These are phyloP conservation scores for Eupithecia inturbata DNA, from an alignment of 2,888 invertebrate species.

Conservation along the genomic window DNA sequence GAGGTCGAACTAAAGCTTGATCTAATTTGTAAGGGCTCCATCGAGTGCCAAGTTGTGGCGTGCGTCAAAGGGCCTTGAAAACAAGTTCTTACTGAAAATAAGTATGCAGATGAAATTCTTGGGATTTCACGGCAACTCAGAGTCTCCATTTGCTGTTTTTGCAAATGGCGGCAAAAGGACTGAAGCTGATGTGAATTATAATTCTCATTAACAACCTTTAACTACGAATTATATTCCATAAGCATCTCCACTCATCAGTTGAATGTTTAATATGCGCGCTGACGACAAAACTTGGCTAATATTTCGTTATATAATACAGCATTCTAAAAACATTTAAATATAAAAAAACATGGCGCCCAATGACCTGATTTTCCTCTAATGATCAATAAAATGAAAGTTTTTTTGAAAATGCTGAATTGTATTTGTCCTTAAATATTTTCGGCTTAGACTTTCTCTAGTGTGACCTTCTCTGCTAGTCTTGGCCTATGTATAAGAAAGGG, in stretches of 20 bases:
- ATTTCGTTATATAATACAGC: neutral
- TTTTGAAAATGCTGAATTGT: neutral
- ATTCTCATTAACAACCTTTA: neutral
- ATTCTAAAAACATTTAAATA: neutral
- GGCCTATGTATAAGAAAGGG: too few species aligned
- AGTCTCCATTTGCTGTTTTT: neutral
- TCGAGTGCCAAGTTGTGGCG: constrained; percentile 67
- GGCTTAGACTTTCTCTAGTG: too few species aligned
- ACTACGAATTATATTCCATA: too few species aligned
- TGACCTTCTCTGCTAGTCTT: too few species aligned
- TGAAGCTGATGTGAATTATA: neutral
- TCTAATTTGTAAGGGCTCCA: constrained; percentile 68
- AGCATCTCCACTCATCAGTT: too few species aligned
- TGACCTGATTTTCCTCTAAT: neutral
- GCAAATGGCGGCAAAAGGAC: constrained; percentile 14
- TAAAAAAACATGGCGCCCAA: neutral
- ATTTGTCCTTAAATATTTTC: neutral
- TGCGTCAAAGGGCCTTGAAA: constrained; percentile 59
- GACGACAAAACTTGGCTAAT: too few species aligned
- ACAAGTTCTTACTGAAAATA: constrained; percentile 45
- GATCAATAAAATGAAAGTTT: neutral
- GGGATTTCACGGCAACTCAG: constrained; percentile 33
- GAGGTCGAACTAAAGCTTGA: constrained; percentile 65
- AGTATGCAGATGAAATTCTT: constrained; percentile 35
- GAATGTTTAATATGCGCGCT: too few species aligned